Conservation (phyloP, 1,140 invertebrate genomes). For the Drosophila bocqueti region DNA sequence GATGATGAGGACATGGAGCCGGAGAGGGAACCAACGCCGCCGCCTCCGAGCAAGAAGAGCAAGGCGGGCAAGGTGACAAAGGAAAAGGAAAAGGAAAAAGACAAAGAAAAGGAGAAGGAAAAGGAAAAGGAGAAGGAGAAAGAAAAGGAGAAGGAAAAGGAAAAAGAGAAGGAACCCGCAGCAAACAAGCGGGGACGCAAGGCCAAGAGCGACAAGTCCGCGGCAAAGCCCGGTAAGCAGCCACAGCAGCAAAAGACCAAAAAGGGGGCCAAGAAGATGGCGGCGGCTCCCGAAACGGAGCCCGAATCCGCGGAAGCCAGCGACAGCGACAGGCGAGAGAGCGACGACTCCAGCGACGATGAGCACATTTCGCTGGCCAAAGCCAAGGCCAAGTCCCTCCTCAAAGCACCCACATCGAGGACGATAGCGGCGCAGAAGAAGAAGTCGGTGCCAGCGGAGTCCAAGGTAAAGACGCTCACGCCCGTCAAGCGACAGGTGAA, state of each 20-base stretch:
- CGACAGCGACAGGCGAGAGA: constrained; percentile 26
- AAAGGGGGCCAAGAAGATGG: constrained; percentile 56
- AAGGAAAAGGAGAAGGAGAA: constrained; percentile 47
- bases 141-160: constrained; percentile 47
- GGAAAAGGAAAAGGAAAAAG: constrained; percentile 58
- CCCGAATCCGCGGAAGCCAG: constrained; percentile 54
- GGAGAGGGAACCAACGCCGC: constrained; percentile 60
- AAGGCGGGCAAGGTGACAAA: constrained; percentile 59
- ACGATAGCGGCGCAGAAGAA: constrained; percentile 77
- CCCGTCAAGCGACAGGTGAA: constrained; percentile 59
- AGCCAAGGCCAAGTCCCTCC: constrained; percentile 56
- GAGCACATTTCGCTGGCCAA: constrained; percentile 60
- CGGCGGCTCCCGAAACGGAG: constrained; percentile 45
- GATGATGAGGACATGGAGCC: constrained; percentile 83
- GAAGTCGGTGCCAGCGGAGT: constrained; percentile 65
- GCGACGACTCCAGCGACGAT: constrained; percentile 56
- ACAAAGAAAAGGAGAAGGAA: constrained; percentile 44
- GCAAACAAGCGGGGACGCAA: constrained; percentile 60
- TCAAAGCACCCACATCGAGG: constrained; percentile 59
- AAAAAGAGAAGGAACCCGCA: constrained; percentile 23
- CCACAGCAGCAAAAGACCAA: constrained; percentile 72
- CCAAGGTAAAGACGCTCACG: constrained; percentile 66
- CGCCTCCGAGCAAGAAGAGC: constrained; percentile 46
- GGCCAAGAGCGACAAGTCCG: constrained; percentile 45
- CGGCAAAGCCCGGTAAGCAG: constrained; percentile 46